phyloP scores from a whole-genome alignment of 2,113 vertebrate genomes.

The Carollia perspicillata region DNA sequence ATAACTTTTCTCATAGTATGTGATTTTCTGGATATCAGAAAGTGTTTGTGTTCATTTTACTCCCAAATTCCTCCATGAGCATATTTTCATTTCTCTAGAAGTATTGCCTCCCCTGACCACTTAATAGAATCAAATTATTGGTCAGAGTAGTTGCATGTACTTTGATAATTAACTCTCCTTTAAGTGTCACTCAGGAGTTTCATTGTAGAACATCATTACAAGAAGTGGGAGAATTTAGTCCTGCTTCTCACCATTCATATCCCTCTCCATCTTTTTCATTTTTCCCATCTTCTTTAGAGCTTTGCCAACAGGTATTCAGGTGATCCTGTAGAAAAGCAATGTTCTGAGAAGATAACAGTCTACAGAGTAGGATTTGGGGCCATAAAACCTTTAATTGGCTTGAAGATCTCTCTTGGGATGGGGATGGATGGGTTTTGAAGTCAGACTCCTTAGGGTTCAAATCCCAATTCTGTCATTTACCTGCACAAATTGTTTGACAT shows the following conservation, averaged over 20 bases:
- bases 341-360: background rate
- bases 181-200: background rate
- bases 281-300: background rate
- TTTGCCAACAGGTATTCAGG: background rate
- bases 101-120: background rate
- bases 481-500: background rate
- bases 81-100: background rate
- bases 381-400: background rate
- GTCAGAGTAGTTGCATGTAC: background rate
- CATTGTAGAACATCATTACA: background rate
- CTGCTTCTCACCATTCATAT: background rate
- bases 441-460: background rate
- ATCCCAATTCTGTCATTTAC: background rate
- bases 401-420: background rate
- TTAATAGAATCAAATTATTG: background rate
- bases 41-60: background rate
- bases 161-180: background rate
- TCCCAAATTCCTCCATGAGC: background rate
- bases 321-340: background rate
- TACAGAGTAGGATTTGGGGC: background rate
- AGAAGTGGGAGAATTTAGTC: background rate
- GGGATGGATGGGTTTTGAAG: background rate
- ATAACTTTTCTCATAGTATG: background rate
- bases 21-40: background rate
- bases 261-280: background rate